These are phyloP conservation scores for Porphyrio hochstetteri DNA, from an alignment of 2,113 vertebrate species.

Conservation along the genomic window DNA sequence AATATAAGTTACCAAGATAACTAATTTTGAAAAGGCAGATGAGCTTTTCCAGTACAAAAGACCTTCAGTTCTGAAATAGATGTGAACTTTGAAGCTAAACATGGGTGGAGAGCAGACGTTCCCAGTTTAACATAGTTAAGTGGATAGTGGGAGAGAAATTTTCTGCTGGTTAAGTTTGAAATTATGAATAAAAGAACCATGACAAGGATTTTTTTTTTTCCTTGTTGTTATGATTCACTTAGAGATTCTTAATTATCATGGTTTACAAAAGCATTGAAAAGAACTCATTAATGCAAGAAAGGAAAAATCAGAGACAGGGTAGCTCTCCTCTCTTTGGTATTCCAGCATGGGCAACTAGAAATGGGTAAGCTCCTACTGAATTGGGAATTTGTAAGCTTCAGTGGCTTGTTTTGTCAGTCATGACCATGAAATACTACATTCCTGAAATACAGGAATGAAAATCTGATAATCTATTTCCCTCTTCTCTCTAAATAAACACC, in stretches of 20 bases:
- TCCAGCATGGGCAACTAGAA: not conserved
- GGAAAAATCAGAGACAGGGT: not conserved
- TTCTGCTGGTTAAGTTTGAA: not conserved
- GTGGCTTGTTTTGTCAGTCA: not conserved
- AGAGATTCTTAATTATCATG: not conserved
- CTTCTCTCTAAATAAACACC: not conserved
- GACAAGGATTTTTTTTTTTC: not conserved
- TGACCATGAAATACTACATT: not conserved
- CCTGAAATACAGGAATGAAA: not conserved
- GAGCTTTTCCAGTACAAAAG: not conserved
- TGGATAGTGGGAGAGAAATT: not conserved
- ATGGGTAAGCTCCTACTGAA: not conserved
- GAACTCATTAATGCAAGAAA: not conserved
- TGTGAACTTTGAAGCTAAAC: not conserved
- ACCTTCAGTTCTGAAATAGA: not conserved
- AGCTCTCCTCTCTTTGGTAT: not conserved
- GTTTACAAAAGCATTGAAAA: not conserved
- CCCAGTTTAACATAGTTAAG: not conserved
- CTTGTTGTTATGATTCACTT: not conserved
- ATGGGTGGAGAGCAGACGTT: not conserved
- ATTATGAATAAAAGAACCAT: not conserved
- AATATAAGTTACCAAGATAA: not conserved
- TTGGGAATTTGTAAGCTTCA: not conserved
- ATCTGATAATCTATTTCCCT: not conserved
- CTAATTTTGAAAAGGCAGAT: not conserved